Evolutionary conservation across 2,113 vertebrate genomes (phyloP), one percentile per base, ranked within the genome.

Genomic region (Poecilia latipinna): DNA sequence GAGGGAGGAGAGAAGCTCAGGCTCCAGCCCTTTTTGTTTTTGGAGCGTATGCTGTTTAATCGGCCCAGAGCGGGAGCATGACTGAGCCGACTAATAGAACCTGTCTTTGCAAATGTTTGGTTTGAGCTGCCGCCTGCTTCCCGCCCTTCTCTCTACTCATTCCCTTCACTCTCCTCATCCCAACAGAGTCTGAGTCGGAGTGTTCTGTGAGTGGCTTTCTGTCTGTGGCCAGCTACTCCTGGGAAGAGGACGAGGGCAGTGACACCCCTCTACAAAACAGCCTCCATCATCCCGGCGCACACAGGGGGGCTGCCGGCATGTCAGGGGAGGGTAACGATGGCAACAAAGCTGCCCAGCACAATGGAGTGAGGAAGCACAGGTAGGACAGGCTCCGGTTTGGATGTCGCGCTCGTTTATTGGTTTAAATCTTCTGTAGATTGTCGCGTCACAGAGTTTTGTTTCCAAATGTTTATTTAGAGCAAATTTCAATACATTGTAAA

Each of bases 281-380:
- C 94, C 88, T 90, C 88, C 77, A 78, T 80, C 87, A 77, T 92
- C 35, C 88, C 17, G 89, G 88, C 31, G n/a, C 75, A 15, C 82
- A 78, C 90, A 82, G 88, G 80, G 88, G 89, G 83, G 89, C 92
- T 78, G 61, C 80, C 89, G 92, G 93, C 80, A 92, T 96, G 96
- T 95, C 97, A 28, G 95, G 96, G 93, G 96, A 95, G 68, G 94
- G 95, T 85, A 95, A 95, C 76, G 95, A 95, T 90, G 95, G 94
- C 75, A 94, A 95, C 83, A 92, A 92, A 84, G 94, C 95, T 61
- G 85, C 85, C 26, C 94, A 96, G 82, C 91, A 95, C 91, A 98
- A 98, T 3, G 97, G 96, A 86, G 96, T 97, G 90, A 95, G 97
- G 91, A 96, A 96, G 37, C 95, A 97, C 96, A 98, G 98, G 98